phyloP scores from a whole-genome alignment of 2,797 vertebrate genomes.

The Gymnocypris eckloni region DNA sequence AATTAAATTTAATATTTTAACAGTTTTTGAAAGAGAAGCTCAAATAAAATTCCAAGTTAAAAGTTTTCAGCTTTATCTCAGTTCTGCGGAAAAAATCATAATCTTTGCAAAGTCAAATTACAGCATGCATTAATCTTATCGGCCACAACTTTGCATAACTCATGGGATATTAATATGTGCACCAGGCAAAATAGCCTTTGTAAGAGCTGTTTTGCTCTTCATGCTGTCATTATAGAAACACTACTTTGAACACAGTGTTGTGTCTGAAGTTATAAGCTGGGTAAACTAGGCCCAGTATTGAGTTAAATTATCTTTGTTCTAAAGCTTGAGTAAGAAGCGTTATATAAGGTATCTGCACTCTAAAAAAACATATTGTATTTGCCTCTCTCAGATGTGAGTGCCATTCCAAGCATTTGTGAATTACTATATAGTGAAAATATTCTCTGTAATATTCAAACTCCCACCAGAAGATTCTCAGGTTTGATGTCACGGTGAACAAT shows the following conservation, averaged over 20 bases:
- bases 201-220: too few species aligned
- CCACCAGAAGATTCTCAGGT: constrained; percentile 95
- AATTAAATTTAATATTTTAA: not conserved
- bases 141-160: not conserved
- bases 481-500: constrained; percentile 98
- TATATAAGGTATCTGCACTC: not conserved
- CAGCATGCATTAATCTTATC: not conserved
- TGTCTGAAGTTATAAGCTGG: not conserved
- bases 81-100: not conserved
- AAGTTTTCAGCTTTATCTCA: not conserved
- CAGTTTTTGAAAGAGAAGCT: not conserved
- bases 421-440: not conserved
- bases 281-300: not conserved
- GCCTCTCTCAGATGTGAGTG: not conserved
- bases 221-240: not conserved
- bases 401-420: not conserved
- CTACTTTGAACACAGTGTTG: too few species aligned
- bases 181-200: not conserved
- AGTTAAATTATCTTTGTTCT: not conserved
- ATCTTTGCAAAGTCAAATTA: not conserved
- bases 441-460: constrained; percentile 51
- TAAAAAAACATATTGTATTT: not conserved
- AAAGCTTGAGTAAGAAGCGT: not conserved
- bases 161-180: not conserved
- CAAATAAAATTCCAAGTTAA: not conserved